Evolutionary conservation across 1,140 invertebrate genomes (phyloP).

Genomic region (Bombus turneri): DNA sequence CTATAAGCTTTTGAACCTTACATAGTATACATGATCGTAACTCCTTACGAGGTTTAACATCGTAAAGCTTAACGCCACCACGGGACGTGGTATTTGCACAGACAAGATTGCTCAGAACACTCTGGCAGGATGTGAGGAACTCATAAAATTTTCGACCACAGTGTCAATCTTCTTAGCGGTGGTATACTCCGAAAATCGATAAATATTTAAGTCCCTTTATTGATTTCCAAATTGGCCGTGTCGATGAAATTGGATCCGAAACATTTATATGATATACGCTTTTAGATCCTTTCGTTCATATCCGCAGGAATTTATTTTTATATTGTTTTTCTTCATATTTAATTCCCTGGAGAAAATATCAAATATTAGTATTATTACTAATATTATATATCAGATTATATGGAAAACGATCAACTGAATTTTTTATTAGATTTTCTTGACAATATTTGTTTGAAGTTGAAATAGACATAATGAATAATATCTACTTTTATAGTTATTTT

Average conservation of each 20-base stretch:
- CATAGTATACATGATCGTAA: conserved; percentile 31
- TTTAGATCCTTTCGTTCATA: neutral
- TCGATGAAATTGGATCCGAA: neutral
- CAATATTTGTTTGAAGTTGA: neutral
- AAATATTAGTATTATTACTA: neutral
- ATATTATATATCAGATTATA: neutral
- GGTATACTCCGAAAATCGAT: neutral
- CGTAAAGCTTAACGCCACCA: conserved; percentile 44
- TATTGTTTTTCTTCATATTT: neutral
- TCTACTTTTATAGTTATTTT: neutral
- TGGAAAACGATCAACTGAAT: neutral
- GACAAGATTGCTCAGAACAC: neutral
- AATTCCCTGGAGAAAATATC: neutral
- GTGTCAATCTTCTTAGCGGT: conserved; percentile 14
- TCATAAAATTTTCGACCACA: conserved; percentile 23
- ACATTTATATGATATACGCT: neutral
- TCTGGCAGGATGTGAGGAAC: conserved; percentile 7
- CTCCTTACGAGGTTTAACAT: conserved; percentile 37
- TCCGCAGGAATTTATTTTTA: neutral
- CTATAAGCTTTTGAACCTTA: conserved; percentile 15
- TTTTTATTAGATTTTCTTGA: neutral
- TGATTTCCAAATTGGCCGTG: neutral
- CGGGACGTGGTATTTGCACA: conserved; percentile 11
- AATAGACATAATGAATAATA: neutral
- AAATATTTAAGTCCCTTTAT: neutral